These are phyloP conservation scores for Drosophila longiperda DNA, from an alignment of 2,888 invertebrate species.

Conservation along the genomic window DNA sequence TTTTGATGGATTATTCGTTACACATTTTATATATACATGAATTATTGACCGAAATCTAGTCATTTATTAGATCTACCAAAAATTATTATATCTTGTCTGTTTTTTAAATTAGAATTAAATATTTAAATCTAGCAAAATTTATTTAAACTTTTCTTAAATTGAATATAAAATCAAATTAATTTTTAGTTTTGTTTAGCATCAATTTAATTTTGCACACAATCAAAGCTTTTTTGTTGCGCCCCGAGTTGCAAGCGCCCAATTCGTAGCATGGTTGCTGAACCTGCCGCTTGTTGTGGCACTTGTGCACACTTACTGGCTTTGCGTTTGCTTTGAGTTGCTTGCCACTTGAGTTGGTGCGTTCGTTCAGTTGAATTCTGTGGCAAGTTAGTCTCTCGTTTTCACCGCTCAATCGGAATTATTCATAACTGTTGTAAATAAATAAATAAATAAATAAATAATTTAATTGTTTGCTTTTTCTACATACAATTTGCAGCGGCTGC, in stretches of 20 bases:
- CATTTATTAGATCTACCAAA: background rate
- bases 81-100: background rate
- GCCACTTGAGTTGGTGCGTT: slow-evolving; percentile 57
- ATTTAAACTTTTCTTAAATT: background rate
- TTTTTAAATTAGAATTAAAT: background rate
- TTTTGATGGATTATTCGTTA: background rate
- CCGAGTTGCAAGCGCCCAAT: slow-evolving; percentile 22
- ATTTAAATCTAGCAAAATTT: background rate
- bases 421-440: slow-evolving; percentile 55
- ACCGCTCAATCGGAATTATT: slow-evolving; percentile 65
- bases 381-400: slow-evolving; percentile 70
- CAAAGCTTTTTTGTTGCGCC: background rate
- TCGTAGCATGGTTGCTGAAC: slow-evolving; percentile 17
- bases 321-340: slow-evolving; percentile 9
- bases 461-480: slow-evolving; percentile 59
- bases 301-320: slow-evolving; percentile 9
- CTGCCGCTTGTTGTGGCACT: slow-evolving; percentile 26
- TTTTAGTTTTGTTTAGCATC: background rate
- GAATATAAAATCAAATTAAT: background rate
- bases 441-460: slow-evolving; percentile 64
- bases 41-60: background rate
- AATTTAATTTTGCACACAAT: background rate
- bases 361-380: slow-evolving; percentile 38
- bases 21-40: background rate
- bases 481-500: slow-evolving; percentile 71